Conservation (phyloP, 2,113 vertebrate genomes). For the Progne subis region DNA sequence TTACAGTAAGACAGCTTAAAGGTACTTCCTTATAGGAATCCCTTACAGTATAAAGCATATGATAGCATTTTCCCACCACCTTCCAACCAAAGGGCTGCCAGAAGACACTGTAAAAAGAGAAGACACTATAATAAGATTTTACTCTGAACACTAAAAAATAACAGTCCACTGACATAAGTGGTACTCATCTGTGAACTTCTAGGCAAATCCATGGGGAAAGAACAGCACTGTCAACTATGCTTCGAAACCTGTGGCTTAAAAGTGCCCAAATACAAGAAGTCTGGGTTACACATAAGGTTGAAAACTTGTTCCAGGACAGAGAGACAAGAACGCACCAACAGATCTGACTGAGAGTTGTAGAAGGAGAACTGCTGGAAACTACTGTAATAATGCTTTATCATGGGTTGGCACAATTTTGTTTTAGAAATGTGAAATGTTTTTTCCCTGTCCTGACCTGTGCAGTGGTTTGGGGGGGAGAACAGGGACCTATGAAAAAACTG, state of each 20-base stretch:
- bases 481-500: no score
- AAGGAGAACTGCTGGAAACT: not conserved
- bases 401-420: no score
- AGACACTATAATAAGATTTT: not conserved
- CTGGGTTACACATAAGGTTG: not conserved
- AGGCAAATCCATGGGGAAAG: not conserved
- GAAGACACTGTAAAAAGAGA: not conserved
- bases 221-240: not conserved
- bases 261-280: not conserved
- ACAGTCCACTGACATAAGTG: not conserved
- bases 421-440: no score
- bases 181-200: not conserved
- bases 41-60: not conserved
- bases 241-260: not conserved
- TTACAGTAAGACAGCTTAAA: not conserved
- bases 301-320: not conserved
- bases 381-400: not conserved
- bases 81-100: not conserved
- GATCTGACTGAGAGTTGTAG: not conserved
- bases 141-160: not conserved
- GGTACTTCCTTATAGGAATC: not conserved
- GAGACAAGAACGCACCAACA: not conserved
- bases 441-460: no score
- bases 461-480: no score
- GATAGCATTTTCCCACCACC: not conserved